Percentiles rank a stretch among this genome's conserved stretches.
Conservation (phyloP, 92 coral and sea anemone genomes). For the Umimayanthus kanabou region DNA sequence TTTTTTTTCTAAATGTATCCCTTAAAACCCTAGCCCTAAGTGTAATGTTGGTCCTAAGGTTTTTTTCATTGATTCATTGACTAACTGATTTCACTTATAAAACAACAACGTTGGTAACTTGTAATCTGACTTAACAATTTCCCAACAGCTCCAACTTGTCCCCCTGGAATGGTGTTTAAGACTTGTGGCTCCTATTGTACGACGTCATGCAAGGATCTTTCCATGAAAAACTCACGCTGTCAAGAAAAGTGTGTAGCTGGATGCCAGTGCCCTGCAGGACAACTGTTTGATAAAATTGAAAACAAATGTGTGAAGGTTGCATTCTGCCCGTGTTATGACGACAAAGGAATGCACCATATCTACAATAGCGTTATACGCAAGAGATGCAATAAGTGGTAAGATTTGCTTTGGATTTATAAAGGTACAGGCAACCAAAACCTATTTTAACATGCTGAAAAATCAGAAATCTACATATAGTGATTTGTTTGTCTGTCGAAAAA, state of each 20-base stretch:
- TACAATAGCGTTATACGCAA: slow-evolving; percentile 28
- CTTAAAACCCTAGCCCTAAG: too few species aligned
- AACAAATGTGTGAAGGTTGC: slow-evolving; percentile 33
- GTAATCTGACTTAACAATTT: background rate
- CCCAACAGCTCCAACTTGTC: background rate
- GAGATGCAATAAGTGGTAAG: slow-evolving; percentile 45
- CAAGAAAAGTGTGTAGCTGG: slow-evolving; percentile 48
- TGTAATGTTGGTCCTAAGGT: too few species aligned
- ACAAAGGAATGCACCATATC: slow-evolving; percentile 26
- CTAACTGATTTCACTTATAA: too few species aligned
- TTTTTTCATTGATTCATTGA: too few species aligned
- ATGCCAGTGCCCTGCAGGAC: slow-evolving; percentile 47
- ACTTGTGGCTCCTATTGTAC: slow-evolving; percentile 43
- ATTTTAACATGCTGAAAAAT: too few species aligned
- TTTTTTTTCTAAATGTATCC: too few species aligned
- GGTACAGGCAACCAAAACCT: background rate
- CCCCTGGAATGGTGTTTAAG: slow-evolving; percentile 9
- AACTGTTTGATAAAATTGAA: slow-evolving; percentile 21
- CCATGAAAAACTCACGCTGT: slow-evolving; percentile 16
- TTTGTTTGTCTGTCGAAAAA: too few species aligned
- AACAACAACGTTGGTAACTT: background rate
- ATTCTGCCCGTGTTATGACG: slow-evolving; percentile 39
- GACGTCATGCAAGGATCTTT: slow-evolving; percentile 42
- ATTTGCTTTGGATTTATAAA: background rate
- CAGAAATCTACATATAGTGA: too few species aligned